phyloP scores from a whole-genome alignment of 1,140 invertebrate species.

The Schmidtea mediterranea region DNA sequence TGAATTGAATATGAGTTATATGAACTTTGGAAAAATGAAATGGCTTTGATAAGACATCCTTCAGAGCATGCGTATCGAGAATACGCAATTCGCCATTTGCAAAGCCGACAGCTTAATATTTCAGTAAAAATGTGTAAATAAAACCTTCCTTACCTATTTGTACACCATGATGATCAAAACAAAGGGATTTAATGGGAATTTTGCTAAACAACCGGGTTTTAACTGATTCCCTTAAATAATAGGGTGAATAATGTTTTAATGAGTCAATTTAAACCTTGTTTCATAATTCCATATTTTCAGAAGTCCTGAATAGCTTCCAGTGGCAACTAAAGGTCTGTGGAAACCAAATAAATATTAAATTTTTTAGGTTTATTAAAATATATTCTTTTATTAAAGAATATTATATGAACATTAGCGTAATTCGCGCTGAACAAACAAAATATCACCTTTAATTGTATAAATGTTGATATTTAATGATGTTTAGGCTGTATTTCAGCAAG shows the following conservation, averaged over 20 bases:
- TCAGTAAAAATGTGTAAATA: too few relatives aligned
- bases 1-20: conserved; percentile 24
- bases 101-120: conserved; percentile 23
- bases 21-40: conserved; percentile 20
- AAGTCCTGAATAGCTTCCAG: conserved; percentile 22
- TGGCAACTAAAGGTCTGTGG: conserved; percentile 18
- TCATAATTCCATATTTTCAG: conserved; percentile 25
- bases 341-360: conserved; percentile 7
- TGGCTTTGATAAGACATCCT: conserved; percentile 16
- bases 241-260: neutral
- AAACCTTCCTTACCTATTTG: too few relatives aligned
- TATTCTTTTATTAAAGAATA: too few relatives aligned
- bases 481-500: too few relatives aligned
- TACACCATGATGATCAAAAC: too few relatives aligned
- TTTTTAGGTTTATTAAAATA: too few relatives aligned
- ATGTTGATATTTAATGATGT: too few relatives aligned
- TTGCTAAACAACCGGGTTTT: too few relatives aligned
- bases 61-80: conserved; percentile 20
- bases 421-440: too few relatives aligned
- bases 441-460: too few relatives aligned
- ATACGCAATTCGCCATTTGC: conserved; percentile 20
- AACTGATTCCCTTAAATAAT: neutral
- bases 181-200: too few relatives aligned
- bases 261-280: conserved; percentile 15
- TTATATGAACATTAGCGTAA: too few relatives aligned